Evolutionary conservation across 2,113 vertebrate genomes (phyloP).

Genomic region (Zapornia atra): DNA sequence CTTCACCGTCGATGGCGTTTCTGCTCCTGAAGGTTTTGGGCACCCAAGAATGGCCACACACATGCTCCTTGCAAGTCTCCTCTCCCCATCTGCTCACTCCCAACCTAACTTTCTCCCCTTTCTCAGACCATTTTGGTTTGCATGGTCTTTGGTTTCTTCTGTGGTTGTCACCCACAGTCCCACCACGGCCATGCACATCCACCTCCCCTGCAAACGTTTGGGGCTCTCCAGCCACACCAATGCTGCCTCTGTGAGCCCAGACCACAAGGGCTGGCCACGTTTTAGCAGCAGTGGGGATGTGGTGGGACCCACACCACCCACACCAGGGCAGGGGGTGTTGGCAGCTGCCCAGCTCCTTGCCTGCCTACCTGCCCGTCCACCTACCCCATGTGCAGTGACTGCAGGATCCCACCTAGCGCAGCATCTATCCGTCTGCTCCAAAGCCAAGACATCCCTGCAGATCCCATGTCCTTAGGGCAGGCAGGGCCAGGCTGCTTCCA

Average conservation of each 20-base stretch:
- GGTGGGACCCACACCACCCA: neutral
- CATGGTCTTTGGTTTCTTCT: neutral
- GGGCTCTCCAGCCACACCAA: neutral
- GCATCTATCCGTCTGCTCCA: neutral
- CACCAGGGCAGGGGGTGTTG: fast-evolving
- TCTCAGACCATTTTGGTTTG: neutral
- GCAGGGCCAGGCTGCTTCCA: neutral
- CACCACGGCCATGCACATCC: fast-evolving
- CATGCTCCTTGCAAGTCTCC: fast-evolving
- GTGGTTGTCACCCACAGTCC: neutral
- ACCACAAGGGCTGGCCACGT: neutral
- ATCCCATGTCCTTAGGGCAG: neutral
- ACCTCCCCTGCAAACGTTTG: fast-evolving
- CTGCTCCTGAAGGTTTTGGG: neutral
- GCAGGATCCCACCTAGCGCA: neutral
- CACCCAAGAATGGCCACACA: fast-evolving
- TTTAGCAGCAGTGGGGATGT: neutral
- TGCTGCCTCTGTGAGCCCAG: fast-evolving
- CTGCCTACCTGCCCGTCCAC: too few relatives aligned
- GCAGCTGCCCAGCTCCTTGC: neutral
- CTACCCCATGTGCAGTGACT: fast-evolving
- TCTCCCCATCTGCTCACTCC: neutral
- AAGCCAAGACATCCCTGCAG: neutral
- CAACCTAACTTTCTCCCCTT: neutral
- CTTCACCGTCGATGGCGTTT: neutral